Evolutionary conservation across 2,113 vertebrate genomes (phyloP).

Genomic region (Pipa parva): DNA sequence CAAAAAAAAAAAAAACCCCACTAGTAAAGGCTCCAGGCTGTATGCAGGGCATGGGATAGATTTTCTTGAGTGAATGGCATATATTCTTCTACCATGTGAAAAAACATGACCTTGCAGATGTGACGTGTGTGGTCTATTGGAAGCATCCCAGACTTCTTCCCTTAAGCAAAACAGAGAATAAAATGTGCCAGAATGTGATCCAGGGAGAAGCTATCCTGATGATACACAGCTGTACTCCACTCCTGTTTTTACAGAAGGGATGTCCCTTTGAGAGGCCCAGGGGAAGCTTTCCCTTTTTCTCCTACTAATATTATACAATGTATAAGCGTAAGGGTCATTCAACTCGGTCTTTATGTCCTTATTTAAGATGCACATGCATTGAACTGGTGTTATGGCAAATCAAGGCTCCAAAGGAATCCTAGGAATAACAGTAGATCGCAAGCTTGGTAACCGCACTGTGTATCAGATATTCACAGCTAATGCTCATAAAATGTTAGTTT

Average conservation of each 20-base stretch:
- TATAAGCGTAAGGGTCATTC: too few relatives aligned
- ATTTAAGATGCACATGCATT: too few relatives aligned
- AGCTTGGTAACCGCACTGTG: too few relatives aligned
- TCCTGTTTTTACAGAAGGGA: constrained; percentile 22
- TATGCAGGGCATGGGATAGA: neutral
- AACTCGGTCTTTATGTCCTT: too few relatives aligned
- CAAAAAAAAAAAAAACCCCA: too few relatives aligned
- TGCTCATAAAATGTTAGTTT: too few relatives aligned
- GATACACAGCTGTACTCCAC: constrained; percentile 47
- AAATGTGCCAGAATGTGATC: neutral
- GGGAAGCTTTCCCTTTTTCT: neutral
- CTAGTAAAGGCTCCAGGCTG: neutral
- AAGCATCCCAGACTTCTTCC: neutral
- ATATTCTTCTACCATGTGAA: constrained; percentile 2
- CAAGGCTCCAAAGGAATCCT: too few relatives aligned
- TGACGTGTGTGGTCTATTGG: constrained; percentile 1
- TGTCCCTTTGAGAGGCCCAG: fast-evolving
- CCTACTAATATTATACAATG: too few relatives aligned
- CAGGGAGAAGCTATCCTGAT: neutral
- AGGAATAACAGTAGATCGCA: too few relatives aligned
- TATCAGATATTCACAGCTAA: too few relatives aligned
- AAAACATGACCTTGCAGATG: neutral
- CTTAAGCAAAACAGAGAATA: neutral
- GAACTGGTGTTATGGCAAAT: too few relatives aligned
- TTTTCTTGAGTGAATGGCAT: neutral